Conservation (phyloP, 2,797 vertebrate species). For the Xiphorhynchus erythropygius region DNA sequence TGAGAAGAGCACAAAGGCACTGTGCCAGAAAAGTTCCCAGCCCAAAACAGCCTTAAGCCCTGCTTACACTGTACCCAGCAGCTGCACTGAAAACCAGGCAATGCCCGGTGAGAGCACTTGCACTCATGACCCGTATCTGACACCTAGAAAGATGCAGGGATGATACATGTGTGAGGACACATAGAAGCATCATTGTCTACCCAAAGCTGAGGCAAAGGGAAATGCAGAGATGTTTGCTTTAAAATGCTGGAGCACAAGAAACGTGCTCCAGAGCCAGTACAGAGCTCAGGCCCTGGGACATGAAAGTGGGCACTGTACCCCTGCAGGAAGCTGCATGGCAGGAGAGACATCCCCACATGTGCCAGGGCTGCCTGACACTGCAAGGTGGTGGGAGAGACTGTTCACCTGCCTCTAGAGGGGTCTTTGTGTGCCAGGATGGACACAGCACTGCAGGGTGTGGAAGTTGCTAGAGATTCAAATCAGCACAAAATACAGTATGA, state of each 20-base stretch:
- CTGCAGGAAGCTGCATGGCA: not conserved
- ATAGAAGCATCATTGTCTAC: not conserved
- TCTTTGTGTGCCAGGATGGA: not conserved
- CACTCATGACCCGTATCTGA: not conserved
- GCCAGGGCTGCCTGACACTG: not conserved
- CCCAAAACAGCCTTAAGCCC: not conserved
- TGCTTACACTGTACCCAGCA: not conserved
- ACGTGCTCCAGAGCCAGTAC: rapidly evolving
- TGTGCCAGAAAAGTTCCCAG: not conserved
- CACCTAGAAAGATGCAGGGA: not conserved
- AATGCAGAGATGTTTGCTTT: not conserved
- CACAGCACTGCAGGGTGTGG: not conserved
- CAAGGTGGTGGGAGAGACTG: not conserved
- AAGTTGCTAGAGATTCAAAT: not conserved
- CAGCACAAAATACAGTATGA: not conserved
- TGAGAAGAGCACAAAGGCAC: not conserved
- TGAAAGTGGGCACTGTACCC: rapidly evolving
- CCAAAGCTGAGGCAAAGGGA: not conserved
- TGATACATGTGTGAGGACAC: rapidly evolving
- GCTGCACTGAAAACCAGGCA: not conserved
- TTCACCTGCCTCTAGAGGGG: not conserved
- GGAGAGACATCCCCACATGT: not conserved
- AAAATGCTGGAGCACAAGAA: not conserved
- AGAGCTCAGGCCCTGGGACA: not conserved
- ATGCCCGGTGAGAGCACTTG: not conserved